Percentiles rank a stretch among this genome's conserved stretches.
These are phyloP conservation scores for Mycalesis mineus DNA, from an alignment of 2,888 invertebrate genomes.

Conservation along the genomic window DNA sequence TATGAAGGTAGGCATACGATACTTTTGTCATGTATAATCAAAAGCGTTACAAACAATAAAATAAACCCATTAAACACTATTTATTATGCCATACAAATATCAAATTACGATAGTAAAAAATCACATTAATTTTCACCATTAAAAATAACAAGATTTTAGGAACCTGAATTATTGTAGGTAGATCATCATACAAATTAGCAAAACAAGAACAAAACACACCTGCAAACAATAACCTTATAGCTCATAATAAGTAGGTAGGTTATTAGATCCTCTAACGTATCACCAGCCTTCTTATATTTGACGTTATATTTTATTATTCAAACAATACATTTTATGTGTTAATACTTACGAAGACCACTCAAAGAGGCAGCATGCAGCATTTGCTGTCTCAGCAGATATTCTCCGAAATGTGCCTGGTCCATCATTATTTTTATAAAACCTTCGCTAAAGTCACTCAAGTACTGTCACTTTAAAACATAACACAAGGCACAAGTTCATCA, in stretches of 20 bases:
- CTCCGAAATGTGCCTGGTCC: constrained; percentile 73
- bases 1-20: neutral
- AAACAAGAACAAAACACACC: too few relatives aligned
- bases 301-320: too few relatives aligned
- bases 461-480: constrained; percentile 26
- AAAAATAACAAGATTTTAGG: neutral
- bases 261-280: too few relatives aligned
- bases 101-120: constrained; percentile 3
- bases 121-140: neutral
- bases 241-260: too few relatives aligned
- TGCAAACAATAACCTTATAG: too few relatives aligned
- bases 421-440: constrained; percentile 58
- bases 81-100: neutral
- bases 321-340: too few relatives aligned
- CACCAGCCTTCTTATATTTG: too few relatives aligned
- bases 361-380: constrained; percentile 72
- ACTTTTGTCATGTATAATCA: neutral
- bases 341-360: constrained; percentile 65
- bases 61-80: neutral
- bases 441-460: constrained; percentile 43
- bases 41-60: neutral
- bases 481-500: constrained; percentile 24
- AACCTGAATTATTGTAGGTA: neutral
- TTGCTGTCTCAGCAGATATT: constrained; percentile 72
- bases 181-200: too few relatives aligned